phyloP scores from a whole-genome alignment of 2,797 vertebrate species.

The Smutsia gigantea region DNA sequence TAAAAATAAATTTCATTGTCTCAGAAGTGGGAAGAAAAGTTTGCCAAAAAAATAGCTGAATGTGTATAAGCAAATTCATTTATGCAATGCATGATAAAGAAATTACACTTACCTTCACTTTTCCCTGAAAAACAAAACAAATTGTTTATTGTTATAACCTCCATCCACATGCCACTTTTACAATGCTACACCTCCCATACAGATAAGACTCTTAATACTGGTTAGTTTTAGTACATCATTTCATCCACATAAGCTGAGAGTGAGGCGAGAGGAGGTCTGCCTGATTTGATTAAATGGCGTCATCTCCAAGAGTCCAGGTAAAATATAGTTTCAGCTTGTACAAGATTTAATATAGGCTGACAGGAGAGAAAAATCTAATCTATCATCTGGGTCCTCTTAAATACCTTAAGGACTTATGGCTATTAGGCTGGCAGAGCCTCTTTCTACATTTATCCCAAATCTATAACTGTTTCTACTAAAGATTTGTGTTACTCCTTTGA shows the following conservation, averaged over 20 bases:
- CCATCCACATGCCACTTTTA: constrained; percentile 1
- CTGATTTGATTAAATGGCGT: background rate
- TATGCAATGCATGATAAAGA: constrained; percentile 23
- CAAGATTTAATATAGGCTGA: background rate
- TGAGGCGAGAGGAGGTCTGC: background rate
- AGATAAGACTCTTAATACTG: background rate
- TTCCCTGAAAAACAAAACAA: constrained; percentile 82
- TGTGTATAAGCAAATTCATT: background rate
- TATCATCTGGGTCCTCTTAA: background rate
- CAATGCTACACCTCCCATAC: background rate
- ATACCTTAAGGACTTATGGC: background rate
- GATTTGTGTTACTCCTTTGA: constrained; percentile 33
- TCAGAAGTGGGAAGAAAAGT: background rate
- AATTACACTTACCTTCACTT: constrained; percentile 85
- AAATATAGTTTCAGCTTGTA: background rate
- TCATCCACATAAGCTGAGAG: background rate
- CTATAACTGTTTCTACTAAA: constrained; percentile 11
- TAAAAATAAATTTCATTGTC: constrained; percentile 1
- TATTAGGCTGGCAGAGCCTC: background rate
- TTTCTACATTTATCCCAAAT: constrained; percentile 17
- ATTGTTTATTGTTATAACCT: constrained; percentile 58
- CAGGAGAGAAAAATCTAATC: background rate
- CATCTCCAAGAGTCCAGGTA: background rate
- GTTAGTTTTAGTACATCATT: background rate
- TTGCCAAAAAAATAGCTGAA: background rate